These are phyloP conservation scores for Limnephilus lunatus DNA, from an alignment of 2,888 invertebrate genomes.

Conservation along the genomic window DNA sequence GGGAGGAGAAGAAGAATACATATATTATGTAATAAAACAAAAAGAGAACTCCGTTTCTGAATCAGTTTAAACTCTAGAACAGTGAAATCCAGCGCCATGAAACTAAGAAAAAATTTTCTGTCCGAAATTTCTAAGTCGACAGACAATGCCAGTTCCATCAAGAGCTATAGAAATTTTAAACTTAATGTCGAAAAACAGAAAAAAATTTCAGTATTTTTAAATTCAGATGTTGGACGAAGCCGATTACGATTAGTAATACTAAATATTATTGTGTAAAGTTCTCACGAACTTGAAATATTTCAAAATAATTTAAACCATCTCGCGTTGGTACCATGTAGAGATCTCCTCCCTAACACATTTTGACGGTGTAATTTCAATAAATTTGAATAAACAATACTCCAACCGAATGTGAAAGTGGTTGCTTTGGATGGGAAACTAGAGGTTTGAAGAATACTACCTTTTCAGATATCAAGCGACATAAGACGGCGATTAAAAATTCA, in stretches of 20 bases:
- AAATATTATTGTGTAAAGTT: background rate
- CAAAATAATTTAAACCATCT: background rate
- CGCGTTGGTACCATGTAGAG: background rate
- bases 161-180: background rate
- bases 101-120: background rate
- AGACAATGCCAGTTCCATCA: background rate
- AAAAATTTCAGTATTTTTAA: no score
- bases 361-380: constrained; percentile 2
- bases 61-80: background rate
- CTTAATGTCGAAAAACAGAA: no score
- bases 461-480: background rate
- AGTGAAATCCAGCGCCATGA: background rate
- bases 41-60: no score
- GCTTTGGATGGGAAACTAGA: background rate
- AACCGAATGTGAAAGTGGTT: background rate
- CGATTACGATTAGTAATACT: no score
- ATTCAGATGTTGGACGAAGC: no score
- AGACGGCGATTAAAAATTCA: constrained; percentile 31
- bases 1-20: no score
- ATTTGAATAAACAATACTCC: background rate
- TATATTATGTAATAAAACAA: no score
- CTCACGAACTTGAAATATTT: background rate
- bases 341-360: background rate
- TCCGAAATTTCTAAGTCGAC: background rate
- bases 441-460: background rate